Conservation (phyloP, 2,888 invertebrate genomes). For the Microchrysa polita region DNA sequence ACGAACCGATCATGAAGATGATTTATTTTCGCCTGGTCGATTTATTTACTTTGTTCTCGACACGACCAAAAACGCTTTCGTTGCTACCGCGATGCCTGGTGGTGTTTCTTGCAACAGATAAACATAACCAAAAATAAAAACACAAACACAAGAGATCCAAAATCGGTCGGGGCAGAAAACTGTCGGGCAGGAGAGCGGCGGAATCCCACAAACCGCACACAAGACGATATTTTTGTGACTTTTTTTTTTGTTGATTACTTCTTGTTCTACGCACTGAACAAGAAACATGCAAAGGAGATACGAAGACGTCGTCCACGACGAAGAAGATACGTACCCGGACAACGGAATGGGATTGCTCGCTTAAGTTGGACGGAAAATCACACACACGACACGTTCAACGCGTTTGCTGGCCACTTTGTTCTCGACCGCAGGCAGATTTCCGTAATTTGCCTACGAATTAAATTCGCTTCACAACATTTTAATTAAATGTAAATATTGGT, state of each 20-base stretch:
- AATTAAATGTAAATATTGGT: constrained; percentile 6
- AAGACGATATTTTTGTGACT: background rate
- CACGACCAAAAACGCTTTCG: constrained; percentile 1
- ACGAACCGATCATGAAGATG: background rate
- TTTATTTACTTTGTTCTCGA: background rate
- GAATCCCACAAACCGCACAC: constrained; percentile 6
- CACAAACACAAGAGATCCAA: constrained; percentile 40
- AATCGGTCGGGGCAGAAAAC: constrained; percentile 17
- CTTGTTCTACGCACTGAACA: background rate
- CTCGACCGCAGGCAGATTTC: background rate
- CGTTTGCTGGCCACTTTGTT: constrained; percentile 15
- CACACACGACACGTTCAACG: constrained; percentile 14
- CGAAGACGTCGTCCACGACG: constrained; percentile 1
- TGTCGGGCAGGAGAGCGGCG: too few species aligned
- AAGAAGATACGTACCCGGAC: too few species aligned
- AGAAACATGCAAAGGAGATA: background rate
- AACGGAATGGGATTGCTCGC: background rate
- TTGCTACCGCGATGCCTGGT: background rate
- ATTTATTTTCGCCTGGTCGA: constrained; percentile 30
- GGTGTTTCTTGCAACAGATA: constrained; percentile 28
- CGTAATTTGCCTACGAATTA: constrained; percentile 1
- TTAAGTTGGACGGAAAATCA: constrained; percentile 36
- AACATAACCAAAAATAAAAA: constrained; percentile 41
- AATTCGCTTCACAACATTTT: background rate
- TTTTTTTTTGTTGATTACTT: background rate